Conservation (phyloP, 2,888 invertebrate species). For the Phasia obesa region DNA sequence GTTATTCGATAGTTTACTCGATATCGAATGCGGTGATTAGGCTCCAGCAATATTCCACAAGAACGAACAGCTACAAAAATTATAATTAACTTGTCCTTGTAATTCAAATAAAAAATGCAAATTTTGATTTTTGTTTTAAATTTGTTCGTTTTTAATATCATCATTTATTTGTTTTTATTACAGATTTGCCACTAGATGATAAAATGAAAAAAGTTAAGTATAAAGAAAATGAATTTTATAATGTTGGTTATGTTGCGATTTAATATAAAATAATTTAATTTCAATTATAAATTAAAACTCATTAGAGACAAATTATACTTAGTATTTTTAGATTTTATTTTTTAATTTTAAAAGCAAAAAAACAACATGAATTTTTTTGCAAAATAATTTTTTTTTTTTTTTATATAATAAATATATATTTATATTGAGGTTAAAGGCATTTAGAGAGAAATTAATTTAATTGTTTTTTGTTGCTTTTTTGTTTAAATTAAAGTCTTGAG, state of each 20-base stretch:
- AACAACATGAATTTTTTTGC: conserved; percentile 43
- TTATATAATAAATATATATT: conserved; percentile 46
- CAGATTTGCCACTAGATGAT: conserved; percentile 41
- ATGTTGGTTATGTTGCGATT: background rate
- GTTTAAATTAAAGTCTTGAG: conserved; percentile 29
- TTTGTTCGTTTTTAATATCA: conserved; percentile 52
- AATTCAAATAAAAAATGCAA: conserved; percentile 37
- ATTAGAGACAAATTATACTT: conserved; percentile 10
- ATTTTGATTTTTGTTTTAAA: conserved; percentile 31
- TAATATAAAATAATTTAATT: conserved; percentile 36
- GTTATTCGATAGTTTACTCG: no score
- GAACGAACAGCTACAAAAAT: no score
- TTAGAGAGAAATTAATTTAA: conserved; percentile 32
- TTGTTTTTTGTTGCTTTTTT: conserved; percentile 19
- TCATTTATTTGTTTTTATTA: conserved; percentile 41
- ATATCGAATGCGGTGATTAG: no score
- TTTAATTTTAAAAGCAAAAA: conserved; percentile 5
- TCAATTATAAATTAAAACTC: conserved; percentile 22
- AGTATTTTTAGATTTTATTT: background rate
- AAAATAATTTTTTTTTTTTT: conserved; percentile 11
- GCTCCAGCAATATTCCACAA: no score
- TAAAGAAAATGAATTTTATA: conserved; percentile 5
- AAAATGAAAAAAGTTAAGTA: conserved; percentile 29
- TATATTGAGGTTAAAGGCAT: conserved; percentile 66
- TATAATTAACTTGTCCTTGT: background rate